Conservation (phyloP, 2,888 invertebrate species). For the Macropis europaea region DNA sequence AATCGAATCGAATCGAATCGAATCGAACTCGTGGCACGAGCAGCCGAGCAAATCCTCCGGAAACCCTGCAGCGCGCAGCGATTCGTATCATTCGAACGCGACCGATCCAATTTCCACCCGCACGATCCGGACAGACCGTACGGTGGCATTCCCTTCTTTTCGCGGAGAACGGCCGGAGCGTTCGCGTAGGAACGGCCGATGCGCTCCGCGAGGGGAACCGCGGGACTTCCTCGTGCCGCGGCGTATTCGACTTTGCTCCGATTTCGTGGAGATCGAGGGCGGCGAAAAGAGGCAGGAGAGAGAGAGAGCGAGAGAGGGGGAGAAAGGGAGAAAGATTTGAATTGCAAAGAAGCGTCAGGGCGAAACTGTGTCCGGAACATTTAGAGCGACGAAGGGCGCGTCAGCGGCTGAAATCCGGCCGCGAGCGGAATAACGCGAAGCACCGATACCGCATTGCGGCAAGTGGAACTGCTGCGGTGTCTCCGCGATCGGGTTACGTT, state of each 20-base stretch:
- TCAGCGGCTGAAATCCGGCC: conserved; percentile 12
- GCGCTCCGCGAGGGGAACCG: too few species aligned
- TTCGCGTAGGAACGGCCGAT: too few species aligned
- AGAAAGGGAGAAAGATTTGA: conserved; percentile 41
- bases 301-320: neutral
- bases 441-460: conserved; percentile 24
- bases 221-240: too few species aligned
- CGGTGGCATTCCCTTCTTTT: too few species aligned
- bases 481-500: conserved; percentile 35
- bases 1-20: neutral
- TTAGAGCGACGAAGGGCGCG: conserved; percentile 48
- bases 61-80: neutral
- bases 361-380: conserved; percentile 37
- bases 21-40: neutral
- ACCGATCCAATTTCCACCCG: conserved; percentile 37
- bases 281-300: neutral
- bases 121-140: too few species aligned
- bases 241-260: conserved; percentile 46
- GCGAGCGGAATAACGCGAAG: neutral
- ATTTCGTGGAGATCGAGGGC: neutral
- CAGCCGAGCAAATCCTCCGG: neutral
- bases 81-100: neutral
- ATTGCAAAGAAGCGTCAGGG: conserved; percentile 48
- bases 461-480: neutral
- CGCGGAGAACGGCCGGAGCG: too few species aligned